Evolutionary conservation across 37 sponge, comb jelly and placozoan genomes (phyloP).

Genomic region (Geodia barretti): DNA sequence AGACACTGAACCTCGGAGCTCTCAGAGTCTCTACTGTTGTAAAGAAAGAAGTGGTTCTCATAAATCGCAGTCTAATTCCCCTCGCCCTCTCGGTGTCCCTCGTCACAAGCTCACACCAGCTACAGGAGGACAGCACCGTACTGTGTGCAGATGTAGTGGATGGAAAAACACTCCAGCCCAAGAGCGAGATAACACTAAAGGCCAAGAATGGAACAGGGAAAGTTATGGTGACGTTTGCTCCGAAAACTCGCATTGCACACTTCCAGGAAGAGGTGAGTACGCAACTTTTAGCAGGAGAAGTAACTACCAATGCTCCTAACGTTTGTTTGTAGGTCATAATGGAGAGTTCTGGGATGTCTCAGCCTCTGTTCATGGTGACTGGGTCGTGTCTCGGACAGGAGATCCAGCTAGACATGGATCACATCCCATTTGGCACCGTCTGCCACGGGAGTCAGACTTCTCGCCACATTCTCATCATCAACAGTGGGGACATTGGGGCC

Average conservation of each 20-base stretch:
- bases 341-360: slow-evolving; percentile 72
- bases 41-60: slow-evolving; percentile 66
- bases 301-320: no score
- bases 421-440: slow-evolving; percentile 94
- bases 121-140: slow-evolving; percentile 50
- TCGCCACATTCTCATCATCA: slow-evolving; percentile 82
- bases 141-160: no score
- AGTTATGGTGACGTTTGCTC: slow-evolving; percentile 72
- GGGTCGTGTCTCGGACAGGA: slow-evolving; percentile 90
- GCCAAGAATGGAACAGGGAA: slow-evolving; percentile 50
- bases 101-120: slow-evolving; percentile 46
- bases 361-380: slow-evolving; percentile 86
- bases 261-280: slow-evolving; percentile 88
- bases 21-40: slow-evolving; percentile 55
- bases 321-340: slow-evolving; percentile 92
- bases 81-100: slow-evolving; percentile 69
- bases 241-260: slow-evolving; percentile 69
- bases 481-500: slow-evolving; percentile 95
- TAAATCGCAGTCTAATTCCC: slow-evolving; percentile 78
- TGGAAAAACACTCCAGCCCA: slow-evolving; percentile 65
- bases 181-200: slow-evolving; percentile 69
- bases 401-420: slow-evolving; percentile 75
- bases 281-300: no score
- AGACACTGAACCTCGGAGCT: slow-evolving; percentile 84
- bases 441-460: slow-evolving; percentile 79